phyloP scores from a whole-genome alignment of 2,888 invertebrate species.

The Labia minor region DNA sequence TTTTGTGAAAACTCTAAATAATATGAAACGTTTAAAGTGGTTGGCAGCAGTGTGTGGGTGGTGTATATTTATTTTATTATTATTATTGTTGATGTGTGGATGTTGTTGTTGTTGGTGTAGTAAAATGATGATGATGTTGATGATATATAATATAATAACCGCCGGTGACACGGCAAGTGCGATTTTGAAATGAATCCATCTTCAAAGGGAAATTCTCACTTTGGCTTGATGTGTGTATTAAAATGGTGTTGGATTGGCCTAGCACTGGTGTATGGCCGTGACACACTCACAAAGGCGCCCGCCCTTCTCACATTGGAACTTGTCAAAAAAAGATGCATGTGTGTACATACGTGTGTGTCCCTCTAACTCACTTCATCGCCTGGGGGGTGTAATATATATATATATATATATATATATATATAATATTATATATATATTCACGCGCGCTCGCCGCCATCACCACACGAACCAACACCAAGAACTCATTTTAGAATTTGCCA shows the following conservation, averaged over 20 bases:
- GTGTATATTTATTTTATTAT: too few relatives aligned
- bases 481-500: too few relatives aligned
- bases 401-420: too few relatives aligned
- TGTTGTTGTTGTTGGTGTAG: too few relatives aligned
- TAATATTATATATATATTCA: too few relatives aligned
- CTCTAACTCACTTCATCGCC: too few relatives aligned
- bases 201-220: constrained; percentile 13
- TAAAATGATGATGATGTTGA: background rate
- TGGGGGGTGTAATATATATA: too few relatives aligned
- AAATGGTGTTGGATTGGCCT: background rate
- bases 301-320: too few relatives aligned
- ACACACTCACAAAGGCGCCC: background rate
- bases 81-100: too few relatives aligned
- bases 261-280: background rate
- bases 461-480: too few relatives aligned
- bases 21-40: constrained; percentile 3
- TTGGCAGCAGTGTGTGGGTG: background rate
- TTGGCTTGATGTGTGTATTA: background rate
- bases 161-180: background rate
- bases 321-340: constrained; percentile 13
- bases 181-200: constrained; percentile 13
- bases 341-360: too few relatives aligned
- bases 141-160: constrained; percentile 1
- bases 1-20: background rate
- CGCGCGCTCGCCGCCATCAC: too few relatives aligned